phyloP scores from a whole-genome alignment of 2,797 vertebrate genomes.

The Anisognathus igniventris region DNA sequence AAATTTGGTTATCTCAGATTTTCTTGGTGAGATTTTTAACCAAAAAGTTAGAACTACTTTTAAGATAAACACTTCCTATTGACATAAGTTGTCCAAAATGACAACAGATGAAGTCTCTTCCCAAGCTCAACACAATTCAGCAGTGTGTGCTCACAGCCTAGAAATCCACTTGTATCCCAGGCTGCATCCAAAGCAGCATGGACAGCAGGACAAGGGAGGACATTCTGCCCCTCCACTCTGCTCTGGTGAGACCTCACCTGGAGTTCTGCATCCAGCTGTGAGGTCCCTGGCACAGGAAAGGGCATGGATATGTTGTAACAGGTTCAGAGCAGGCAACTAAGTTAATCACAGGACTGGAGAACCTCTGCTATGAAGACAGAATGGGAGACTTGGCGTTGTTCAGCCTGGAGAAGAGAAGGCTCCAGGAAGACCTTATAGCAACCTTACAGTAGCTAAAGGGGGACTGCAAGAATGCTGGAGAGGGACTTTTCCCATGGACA shows the following conservation, averaged over 20 bases:
- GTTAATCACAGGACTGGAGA: background rate
- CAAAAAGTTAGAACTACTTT: background rate
- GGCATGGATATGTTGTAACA: background rate
- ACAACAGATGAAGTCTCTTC: background rate
- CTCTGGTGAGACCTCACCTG: background rate
- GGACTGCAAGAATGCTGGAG: background rate
- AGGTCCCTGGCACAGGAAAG: background rate
- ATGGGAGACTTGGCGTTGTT: background rate
- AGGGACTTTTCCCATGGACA: background rate
- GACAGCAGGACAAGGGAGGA: background rate
- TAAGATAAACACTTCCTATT: background rate
- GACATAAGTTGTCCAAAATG: background rate
- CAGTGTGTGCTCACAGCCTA: fast-evolving
- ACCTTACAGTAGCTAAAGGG: background rate
- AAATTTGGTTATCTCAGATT: background rate
- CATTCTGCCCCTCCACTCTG: background rate
- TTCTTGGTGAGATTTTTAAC: background rate
- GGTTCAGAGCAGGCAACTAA: background rate
- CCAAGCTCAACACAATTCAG: background rate
- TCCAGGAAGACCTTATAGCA: background rate
- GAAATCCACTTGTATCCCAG: background rate
- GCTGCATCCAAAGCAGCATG: background rate
- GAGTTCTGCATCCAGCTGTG: background rate
- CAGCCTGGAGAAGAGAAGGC: background rate
- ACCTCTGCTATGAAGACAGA: background rate